Evolutionary conservation across 2,888 invertebrate genomes (phyloP).

Genomic region (Drosophila falleni): DNA sequence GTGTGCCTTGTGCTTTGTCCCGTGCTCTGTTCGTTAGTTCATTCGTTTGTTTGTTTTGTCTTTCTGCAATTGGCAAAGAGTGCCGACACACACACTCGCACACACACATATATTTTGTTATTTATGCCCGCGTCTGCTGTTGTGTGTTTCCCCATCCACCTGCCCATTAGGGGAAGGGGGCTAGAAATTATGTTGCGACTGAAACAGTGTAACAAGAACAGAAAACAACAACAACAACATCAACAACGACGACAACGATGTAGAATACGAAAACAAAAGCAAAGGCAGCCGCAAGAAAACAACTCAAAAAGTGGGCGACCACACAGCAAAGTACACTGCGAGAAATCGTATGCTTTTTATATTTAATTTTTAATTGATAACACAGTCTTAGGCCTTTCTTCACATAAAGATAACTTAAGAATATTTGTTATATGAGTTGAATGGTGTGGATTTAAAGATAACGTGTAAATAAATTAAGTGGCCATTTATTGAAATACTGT

Average conservation of each 20-base stretch:
- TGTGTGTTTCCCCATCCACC: conserved; percentile 7
- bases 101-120: conserved; percentile 60
- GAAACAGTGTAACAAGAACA: conserved; percentile 74
- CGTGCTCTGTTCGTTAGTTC: conserved; percentile 1
- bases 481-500: too few species aligned
- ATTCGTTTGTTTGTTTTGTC: conserved; percentile 39
- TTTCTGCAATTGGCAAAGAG: conserved; percentile 60
- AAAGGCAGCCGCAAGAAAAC: conserved; percentile 35
- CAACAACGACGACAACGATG: conserved; percentile 18
- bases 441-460: too few species aligned
- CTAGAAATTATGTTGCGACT: conserved; percentile 56
- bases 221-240: conserved; percentile 34
- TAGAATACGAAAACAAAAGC: conserved; percentile 60
- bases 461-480: too few species aligned
- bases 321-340: conserved; percentile 65
- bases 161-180: conserved; percentile 17
- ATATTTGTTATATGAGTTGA: too few species aligned
- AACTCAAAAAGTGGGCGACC: conserved; percentile 69
- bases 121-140: conserved; percentile 70
- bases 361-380: too few species aligned
- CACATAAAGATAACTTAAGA: too few species aligned
- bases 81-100: conserved; percentile 38
- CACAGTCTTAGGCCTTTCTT: too few species aligned
- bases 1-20: conserved; percentile 44
- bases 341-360: conserved; percentile 19